Evolutionary conservation across 2,888 invertebrate genomes (phyloP).

Genomic region (Drosophila nigricruria): DNA sequence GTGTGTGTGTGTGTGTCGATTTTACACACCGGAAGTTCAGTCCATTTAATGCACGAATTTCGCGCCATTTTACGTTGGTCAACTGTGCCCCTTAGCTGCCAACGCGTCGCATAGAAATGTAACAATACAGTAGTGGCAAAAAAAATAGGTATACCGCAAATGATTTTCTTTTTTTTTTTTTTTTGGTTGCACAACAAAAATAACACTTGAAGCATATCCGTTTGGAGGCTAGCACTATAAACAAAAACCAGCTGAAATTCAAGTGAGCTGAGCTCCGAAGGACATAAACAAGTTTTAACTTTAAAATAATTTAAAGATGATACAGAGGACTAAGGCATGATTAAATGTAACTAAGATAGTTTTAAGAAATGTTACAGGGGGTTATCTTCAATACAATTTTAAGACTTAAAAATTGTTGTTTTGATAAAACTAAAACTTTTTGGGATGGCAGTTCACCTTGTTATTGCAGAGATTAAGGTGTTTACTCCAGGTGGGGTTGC

Average conservation of each 20-base stretch:
- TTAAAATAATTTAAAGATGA: neutral
- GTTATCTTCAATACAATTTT: too few relatives aligned
- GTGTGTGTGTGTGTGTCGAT: slow-evolving; percentile 38
- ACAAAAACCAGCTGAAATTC: slow-evolving; percentile 36
- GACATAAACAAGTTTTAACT: neutral
- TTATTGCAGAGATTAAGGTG: too few relatives aligned
- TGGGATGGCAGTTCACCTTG: too few relatives aligned
- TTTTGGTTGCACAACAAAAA: slow-evolving; percentile 23
- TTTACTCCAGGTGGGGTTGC: too few relatives aligned
- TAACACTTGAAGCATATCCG: slow-evolving; percentile 65
- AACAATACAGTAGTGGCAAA: slow-evolving; percentile 14
- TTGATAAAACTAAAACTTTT: too few relatives aligned
- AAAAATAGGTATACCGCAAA: slow-evolving; percentile 66
- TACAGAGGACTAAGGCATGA: neutral
- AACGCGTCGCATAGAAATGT: slow-evolving; percentile 29
- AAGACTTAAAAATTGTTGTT: too few relatives aligned
- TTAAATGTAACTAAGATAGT: neutral
- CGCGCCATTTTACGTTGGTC: slow-evolving; percentile 74
- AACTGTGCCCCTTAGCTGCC: slow-evolving; percentile 41
- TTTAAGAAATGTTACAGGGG: too few relatives aligned
- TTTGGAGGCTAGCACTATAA: slow-evolving; percentile 52
- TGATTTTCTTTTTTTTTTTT: slow-evolving; percentile 35
- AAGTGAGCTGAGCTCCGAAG: slow-evolving; percentile 8
- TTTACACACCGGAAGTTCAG: slow-evolving; percentile 82
- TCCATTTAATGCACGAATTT: slow-evolving; percentile 82